phyloP scores from a whole-genome alignment of 2,797 vertebrate species.

The Eulemur rubriventer region DNA sequence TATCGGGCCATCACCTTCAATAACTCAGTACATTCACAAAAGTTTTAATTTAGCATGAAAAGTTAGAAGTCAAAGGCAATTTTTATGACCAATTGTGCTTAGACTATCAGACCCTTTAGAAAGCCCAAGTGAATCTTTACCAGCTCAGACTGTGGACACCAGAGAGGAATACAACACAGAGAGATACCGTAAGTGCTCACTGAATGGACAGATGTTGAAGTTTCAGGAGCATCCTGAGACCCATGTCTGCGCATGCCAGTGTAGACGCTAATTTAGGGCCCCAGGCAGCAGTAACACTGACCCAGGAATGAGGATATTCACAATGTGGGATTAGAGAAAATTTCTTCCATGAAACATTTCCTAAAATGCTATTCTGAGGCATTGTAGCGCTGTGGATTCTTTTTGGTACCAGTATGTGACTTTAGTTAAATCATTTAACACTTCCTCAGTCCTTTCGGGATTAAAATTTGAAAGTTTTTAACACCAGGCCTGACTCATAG shows the following conservation, averaged over 20 bases:
- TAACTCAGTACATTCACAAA: background rate
- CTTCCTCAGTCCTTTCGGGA: background rate
- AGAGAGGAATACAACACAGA: background rate
- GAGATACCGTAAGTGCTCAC: background rate
- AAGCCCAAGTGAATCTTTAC: background rate
- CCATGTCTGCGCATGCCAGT: background rate
- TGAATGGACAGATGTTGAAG: background rate
- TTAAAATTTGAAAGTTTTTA: constrained; percentile 3
- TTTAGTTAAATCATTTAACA: background rate
- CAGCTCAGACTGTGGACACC: background rate
- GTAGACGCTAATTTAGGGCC: background rate
- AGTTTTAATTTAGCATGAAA: background rate
- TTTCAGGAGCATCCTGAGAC: background rate
- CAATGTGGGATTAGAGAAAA: background rate
- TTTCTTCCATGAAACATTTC: background rate
- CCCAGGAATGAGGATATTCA: background rate
- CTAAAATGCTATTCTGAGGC: background rate
- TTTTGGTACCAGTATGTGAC: background rate
- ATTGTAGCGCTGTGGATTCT: background rate
- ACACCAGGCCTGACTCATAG: background rate
- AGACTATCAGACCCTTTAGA: background rate
- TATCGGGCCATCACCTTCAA: background rate
- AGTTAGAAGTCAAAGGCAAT: background rate
- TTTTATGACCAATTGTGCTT: background rate
- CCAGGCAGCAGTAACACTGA: rapidly evolving